Conservation (phyloP, 30 jellyfish, hydroid and myxozoan species). For the Turritopsis rubra region DNA sequence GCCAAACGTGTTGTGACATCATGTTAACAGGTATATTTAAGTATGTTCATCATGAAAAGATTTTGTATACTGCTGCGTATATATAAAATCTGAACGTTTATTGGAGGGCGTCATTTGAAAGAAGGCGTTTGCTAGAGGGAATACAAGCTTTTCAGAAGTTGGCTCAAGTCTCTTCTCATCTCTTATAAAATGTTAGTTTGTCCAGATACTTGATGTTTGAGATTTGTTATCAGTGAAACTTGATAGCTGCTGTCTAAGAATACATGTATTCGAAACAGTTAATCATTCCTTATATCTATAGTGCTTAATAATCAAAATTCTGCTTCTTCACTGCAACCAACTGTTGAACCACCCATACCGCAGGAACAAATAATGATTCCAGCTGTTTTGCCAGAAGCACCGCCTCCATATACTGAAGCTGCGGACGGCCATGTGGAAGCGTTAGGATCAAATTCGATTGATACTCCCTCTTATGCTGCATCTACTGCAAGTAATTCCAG, state of each 20-base stretch:
- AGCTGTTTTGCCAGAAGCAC: constrained; percentile 29
- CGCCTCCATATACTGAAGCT: constrained; percentile 35
- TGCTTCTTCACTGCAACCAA: not conserved
- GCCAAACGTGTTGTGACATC: constrained; percentile 74
- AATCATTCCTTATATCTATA: not conserved
- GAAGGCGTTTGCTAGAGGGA: no score
- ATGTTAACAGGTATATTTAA: constrained; percentile 44
- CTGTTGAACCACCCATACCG: constrained; percentile 5
- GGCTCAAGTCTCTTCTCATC: not conserved
- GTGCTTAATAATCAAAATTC: not conserved
- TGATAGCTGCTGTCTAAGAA: not conserved
- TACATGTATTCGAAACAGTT: no score
- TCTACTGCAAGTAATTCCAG: not conserved
- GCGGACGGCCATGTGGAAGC: constrained; percentile 12
- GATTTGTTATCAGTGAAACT: no score
- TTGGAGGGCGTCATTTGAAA: no score
- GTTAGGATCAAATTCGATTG: constrained; percentile 24
- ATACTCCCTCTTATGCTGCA: constrained; percentile 29
- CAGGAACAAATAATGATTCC: not conserved
- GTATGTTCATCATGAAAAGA: not conserved
- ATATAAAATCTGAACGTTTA: no score
- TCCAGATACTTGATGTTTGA: no score
- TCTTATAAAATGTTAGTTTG: no score
- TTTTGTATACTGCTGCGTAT: not conserved
- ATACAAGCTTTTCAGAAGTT: no score